Evolutionary conservation across 1,140 invertebrate species (phyloP).

Genomic region (Brachionus calyciflorus): DNA sequence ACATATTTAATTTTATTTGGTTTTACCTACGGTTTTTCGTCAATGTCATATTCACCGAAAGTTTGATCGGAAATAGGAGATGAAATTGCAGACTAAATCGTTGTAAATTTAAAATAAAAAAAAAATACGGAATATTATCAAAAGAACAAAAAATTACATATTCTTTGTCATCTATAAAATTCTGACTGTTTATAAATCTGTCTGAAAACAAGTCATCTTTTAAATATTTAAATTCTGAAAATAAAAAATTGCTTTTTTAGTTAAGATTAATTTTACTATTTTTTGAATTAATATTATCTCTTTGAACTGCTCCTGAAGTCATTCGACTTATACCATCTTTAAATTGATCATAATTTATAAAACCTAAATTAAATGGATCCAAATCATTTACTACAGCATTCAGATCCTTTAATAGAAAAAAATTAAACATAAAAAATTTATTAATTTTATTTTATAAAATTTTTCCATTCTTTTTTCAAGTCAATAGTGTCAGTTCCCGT

Average conservation of each 20-base stretch:
- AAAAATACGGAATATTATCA: background rate
- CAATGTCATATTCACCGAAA: slow-evolving; percentile 25
- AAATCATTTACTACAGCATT: background rate
- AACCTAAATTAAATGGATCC: slow-evolving; percentile 3
- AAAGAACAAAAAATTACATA: background rate
- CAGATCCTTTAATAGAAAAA: background rate
- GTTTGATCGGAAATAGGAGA: background rate
- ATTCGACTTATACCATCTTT: background rate
- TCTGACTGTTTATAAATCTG: too few species aligned
- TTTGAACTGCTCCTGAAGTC: too few species aligned
- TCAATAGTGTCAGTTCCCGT: too few species aligned
- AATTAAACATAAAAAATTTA: background rate
- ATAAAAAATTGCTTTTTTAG: background rate
- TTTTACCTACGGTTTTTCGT: background rate
- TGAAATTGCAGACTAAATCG: background rate
- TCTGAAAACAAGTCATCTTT: too few species aligned
- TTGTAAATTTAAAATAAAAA: background rate
- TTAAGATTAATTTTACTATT: too few species aligned
- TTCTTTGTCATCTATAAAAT: too few species aligned
- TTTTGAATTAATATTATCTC: too few species aligned
- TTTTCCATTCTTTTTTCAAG: too few species aligned
- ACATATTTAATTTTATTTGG: too few species aligned
- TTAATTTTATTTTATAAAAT: background rate
- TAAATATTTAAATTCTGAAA: too few species aligned
- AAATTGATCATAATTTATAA: background rate